Base-by-base conservation (phyloP, 2,113 vertebrate genomes). In the Noturus placidus region DNA sequence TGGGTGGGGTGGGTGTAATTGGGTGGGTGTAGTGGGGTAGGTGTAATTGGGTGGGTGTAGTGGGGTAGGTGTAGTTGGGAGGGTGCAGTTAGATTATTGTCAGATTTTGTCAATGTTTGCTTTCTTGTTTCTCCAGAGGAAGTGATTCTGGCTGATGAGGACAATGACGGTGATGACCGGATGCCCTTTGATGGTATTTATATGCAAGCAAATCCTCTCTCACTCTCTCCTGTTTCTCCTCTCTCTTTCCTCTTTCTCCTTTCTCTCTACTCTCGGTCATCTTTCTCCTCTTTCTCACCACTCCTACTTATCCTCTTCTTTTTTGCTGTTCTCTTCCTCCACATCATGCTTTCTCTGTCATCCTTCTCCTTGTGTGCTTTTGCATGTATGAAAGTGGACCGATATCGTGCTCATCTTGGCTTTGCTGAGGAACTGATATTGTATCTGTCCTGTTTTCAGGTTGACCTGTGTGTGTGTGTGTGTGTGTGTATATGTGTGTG, bases 61-160 rank as follows among this genome's bases (percentile, higher is more conserved):
- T 69, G 33, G 9, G 4, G 9, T 76, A 27, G 33, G 35, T 35
- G 35, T 25, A 54, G 13, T 54, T 2, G 2, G 52, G 52, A 14
- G 13, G 54, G 54, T 56, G 0, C 22, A 22, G 35, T 72, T 2
- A 5, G 17, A 3, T 70, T 69, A 35, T 42, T 10, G 46, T n/a
- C 46, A 8, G 38, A 22, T 56, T n/a, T 5, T 79, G 52, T 56
- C 7, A 25, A 52, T 78, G n/a, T 54, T 59, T 80, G 17, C 1
- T 81, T 52, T 81, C 56, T 2, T 81, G 52, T 81, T 59, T 91
- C 91, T 94, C 50, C 80, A 98, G 97, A 98, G 94, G 97, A 99
- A 92, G 97, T 99, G 86, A 97, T 99, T 91, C 94, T 99, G 86
- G 97, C 97, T 0, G 97, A 99, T 86, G 97, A 98, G 80, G 97